Percentiles rank a stretch among this genome's conserved stretches.
Conservation (phyloP, 2,113 vertebrate genomes). For the Psittacara wagleri region DNA sequence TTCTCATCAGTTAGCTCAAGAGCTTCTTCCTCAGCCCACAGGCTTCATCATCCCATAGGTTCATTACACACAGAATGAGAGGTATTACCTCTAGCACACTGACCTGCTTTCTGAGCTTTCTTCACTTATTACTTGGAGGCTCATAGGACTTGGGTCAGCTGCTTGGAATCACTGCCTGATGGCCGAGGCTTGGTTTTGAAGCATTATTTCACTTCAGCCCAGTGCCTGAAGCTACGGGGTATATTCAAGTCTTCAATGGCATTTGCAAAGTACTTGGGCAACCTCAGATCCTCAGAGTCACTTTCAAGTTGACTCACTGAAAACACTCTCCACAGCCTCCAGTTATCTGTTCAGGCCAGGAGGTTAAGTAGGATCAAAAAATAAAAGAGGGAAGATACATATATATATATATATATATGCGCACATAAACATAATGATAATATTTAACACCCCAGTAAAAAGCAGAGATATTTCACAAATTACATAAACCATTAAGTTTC, state of each 20-base stretch:
- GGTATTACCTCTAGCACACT: not conserved
- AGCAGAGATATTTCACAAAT: not conserved
- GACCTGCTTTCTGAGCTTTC: not conserved
- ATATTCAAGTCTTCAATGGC: not conserved
- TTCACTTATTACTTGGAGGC: not conserved
- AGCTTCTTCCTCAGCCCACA: not conserved
- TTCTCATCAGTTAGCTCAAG: not conserved
- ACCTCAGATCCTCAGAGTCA: not conserved
- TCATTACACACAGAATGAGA: not conserved
- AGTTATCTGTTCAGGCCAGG: not conserved
- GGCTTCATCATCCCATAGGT: not conserved
- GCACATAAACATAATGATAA: not conserved
- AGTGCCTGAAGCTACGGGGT: not conserved
- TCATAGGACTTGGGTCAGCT: not conserved
- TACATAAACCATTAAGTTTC: not conserved
- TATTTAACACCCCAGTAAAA: not conserved
- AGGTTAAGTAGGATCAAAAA: not conserved
- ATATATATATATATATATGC: not conserved
- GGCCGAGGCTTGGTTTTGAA: not conserved
- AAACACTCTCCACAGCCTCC: not conserved
- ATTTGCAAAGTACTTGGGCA: not conserved
- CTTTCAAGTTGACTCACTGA: not conserved
- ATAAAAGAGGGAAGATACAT: not conserved
- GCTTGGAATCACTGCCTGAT: not conserved
- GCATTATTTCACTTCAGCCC: not conserved